Percentiles rank a stretch among this genome's conserved stretches.
Evolutionary conservation across 2,797 vertebrate genomes (phyloP).

Genomic region (Octomys mimax): DNA sequence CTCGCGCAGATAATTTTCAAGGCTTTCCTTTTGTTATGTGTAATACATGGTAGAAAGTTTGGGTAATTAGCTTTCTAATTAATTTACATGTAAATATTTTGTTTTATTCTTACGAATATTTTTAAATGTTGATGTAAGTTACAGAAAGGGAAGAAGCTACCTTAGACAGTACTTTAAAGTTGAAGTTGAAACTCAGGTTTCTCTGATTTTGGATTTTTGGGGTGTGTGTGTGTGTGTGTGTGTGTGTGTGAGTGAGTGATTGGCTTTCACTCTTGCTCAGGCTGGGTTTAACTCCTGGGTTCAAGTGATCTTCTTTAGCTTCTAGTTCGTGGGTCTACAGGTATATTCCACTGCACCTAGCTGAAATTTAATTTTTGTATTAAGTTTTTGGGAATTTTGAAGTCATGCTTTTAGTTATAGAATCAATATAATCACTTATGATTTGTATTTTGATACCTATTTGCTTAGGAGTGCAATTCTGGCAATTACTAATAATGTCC

Average conservation of each 20-base stretch:
- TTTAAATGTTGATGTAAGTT: constrained; percentile 56
- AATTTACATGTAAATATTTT: constrained; percentile 47
- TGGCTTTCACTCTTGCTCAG: background rate
- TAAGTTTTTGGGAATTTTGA: constrained; percentile 48
- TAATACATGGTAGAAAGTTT: background rate
- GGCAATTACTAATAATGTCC: background rate
- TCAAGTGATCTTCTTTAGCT: background rate
- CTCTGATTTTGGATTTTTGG: background rate
- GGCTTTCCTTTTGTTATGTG: constrained; percentile 27
- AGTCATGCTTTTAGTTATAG: constrained; percentile 21
- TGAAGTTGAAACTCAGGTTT: constrained; percentile 2
- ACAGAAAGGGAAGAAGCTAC: background rate
- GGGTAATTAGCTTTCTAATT: constrained; percentile 4
- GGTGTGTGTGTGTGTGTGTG: no score
- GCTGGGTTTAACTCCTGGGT: background rate
- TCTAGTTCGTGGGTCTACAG: background rate
- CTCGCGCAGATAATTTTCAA: background rate
- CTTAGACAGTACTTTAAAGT: constrained; percentile 26
- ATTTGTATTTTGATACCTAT: constrained; percentile 41
- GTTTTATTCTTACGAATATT: background rate
- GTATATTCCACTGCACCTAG: background rate
- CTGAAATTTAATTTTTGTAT: constrained; percentile 38
- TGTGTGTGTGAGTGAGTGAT: background rate
- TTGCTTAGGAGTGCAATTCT: constrained; percentile 32
- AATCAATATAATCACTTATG: background rate